Evolutionary conservation across 2,797 vertebrate species (phyloP), one percentile per base, ranked within the genome.

Genomic region (Syngnathus rostellatus): DNA sequence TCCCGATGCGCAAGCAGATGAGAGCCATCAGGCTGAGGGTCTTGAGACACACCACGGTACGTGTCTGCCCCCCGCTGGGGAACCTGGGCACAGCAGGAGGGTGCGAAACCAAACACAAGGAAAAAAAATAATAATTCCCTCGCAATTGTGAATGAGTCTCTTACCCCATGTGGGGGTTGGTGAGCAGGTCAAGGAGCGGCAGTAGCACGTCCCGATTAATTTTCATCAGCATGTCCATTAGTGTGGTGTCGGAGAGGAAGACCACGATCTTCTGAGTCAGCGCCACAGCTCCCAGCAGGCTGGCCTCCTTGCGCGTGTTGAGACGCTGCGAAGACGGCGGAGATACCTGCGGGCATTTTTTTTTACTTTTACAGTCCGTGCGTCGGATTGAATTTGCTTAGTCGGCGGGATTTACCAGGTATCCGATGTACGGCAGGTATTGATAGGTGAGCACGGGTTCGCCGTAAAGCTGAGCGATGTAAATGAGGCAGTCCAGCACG

Each of bases 141-240:
- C 46, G 2, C 2, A 10, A 37, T 9, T n/a, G 48, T 3, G 11
- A 61, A 19, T 5, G 7, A 25, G 23, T 58, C 16, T 69, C 73
- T 86, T 86, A 98, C 97, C 97, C 91, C 6, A 95, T 80, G 37
- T 81, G 75, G 0, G 91, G 91, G 0, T 95, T 98, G 5, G 96
- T 99, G 62, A 99, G 93, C 76, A 96, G 92, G 77, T 94, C 90
- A 65, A 99, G 88, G 65, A 98, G 91, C 0, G 97, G 97, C 51
- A 97, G 88, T 61, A 99, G 88, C 71, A 98, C 93, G 74, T 99
- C 97, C 71, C 95, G 95, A 83, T 93, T 99, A 81, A 99, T 94
- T 72, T 96, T 98, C 89, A 96, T 95, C 6, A 99, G 92, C 85
- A 99, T 97, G 83, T 99, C 97, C 97, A 99, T 98, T 53, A 99